Evolutionary conservation across 1,140 invertebrate genomes (phyloP).

Genomic region (Armadillidium nasatum): DNA sequence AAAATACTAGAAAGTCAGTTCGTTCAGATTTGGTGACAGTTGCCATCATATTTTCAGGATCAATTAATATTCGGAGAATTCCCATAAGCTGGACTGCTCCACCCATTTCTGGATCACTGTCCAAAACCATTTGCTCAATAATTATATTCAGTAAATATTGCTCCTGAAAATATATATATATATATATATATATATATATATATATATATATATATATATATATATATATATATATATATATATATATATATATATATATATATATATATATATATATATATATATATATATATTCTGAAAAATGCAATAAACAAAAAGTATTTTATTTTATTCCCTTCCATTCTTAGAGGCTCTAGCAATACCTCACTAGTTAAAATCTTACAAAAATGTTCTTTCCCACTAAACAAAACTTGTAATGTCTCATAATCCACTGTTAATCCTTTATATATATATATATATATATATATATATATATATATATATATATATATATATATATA

Average conservation of each 20-base stretch:
- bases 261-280: slow-evolving; percentile 25
- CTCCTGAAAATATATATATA: slow-evolving; percentile 59
- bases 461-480: too few relatives aligned
- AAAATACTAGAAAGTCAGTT: slow-evolving; percentile 95
- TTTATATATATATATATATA: too few relatives aligned
- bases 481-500: too few relatives aligned
- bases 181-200: too few relatives aligned
- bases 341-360: too few relatives aligned
- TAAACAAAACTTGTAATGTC: too few relatives aligned
- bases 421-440: too few relatives aligned
- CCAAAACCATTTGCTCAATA: slow-evolving; percentile 85
- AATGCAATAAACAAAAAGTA: too few relatives aligned
- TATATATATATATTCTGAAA: neutral
- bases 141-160: slow-evolving; percentile 94
- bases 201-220: too few relatives aligned
- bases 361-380: too few relatives aligned
- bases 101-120: slow-evolving; percentile 75
- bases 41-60: slow-evolving; percentile 97
- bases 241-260: slow-evolving; percentile 23
- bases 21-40: slow-evolving; percentile 93
- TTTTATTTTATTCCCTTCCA: too few relatives aligned
- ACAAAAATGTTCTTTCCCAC: too few relatives aligned
- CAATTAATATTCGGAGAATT: slow-evolving; percentile 85
- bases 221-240: neutral
- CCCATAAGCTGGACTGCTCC: slow-evolving; percentile 93